Percentiles rank a stretch among this genome's conserved stretches.
Evolutionary conservation across 2,113 vertebrate species (phyloP).

Genomic region (Ceyx margarethae): DNA sequence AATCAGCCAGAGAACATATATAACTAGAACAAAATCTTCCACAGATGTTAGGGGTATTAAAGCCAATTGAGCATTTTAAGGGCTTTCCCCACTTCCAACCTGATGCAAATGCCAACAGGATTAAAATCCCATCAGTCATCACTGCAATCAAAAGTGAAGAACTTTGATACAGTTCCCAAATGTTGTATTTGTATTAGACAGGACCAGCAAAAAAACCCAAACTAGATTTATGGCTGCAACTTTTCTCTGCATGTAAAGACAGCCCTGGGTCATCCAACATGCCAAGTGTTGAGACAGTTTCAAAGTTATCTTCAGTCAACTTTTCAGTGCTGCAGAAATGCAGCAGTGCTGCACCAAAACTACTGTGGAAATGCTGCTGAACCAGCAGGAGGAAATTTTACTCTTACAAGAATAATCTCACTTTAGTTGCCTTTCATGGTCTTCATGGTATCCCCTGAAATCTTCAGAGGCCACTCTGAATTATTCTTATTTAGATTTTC

Average conservation of each 20-base stretch:
- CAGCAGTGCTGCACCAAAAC: background rate
- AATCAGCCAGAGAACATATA: constrained; percentile 36
- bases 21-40: constrained; percentile 43
- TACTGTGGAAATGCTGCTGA: background rate
- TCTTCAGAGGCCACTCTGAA: background rate
- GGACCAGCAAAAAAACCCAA: background rate
- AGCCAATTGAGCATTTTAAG: constrained; percentile 32
- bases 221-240: background rate
- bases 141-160: background rate
- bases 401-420: background rate
- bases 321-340: background rate
- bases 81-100: constrained; percentile 51
- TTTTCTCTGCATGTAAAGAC: background rate
- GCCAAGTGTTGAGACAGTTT: background rate
- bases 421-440: background rate
- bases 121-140: constrained; percentile 52
- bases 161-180: constrained; percentile 12
- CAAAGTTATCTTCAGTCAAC: background rate
- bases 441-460: background rate
- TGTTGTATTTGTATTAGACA: background rate
- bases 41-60: constrained; percentile 52
- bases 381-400: background rate
- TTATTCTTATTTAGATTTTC: background rate
- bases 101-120: constrained; percentile 37
- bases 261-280: background rate